Evolutionary conservation across 2,113 vertebrate species (phyloP), one percentile per base, ranked within the genome.

Genomic region (Vulpes vulpes): DNA sequence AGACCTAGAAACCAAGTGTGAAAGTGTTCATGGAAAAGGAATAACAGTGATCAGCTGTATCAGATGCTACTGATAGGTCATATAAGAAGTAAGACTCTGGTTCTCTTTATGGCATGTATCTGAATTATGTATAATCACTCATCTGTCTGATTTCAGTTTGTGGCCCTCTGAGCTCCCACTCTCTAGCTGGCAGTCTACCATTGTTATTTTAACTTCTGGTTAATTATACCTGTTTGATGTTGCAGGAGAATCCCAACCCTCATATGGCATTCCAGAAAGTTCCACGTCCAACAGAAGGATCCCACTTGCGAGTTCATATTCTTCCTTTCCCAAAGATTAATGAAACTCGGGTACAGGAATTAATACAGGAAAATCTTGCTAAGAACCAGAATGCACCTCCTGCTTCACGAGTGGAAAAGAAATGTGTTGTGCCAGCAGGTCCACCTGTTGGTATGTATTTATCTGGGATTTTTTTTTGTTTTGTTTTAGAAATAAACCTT

Each of bases 241-340:
- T 98, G 3, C 97, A 99, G 99, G 99, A 99, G 97, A 99, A 99
- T 92, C 99, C 99, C 92, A 99, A 99, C 96, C 99, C 99, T 79
- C 99, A 99, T 98, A 99, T 99, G 99, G 99, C 99, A 12, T 99
- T 99, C 98, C 99, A 99, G 99, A 99, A 99, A 98, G 99, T 99
- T 97, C 99, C 99, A 2, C 99, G 99, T 57, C 99, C 99, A 3
- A 99, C 99, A 0, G 99, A 99, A 98, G 99, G 99, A 74, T 99
- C 99, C n/a, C 99, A 99, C 98, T 94, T 99, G 97, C 99, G 99
- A 2, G 99, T 99, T 76, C 99, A 99, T 97, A 98, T 99, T 96
- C 99, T 99, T 86, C 99, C 99, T 53, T 99, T 99, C 71, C 99
- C 99, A 6, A 95, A 97, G 57, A 98, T 99, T 97, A 99, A 99